Evolutionary conservation across 53 echinoderm and acorn worm species (phyloP).

Genomic region (Holothuria scabra): DNA sequence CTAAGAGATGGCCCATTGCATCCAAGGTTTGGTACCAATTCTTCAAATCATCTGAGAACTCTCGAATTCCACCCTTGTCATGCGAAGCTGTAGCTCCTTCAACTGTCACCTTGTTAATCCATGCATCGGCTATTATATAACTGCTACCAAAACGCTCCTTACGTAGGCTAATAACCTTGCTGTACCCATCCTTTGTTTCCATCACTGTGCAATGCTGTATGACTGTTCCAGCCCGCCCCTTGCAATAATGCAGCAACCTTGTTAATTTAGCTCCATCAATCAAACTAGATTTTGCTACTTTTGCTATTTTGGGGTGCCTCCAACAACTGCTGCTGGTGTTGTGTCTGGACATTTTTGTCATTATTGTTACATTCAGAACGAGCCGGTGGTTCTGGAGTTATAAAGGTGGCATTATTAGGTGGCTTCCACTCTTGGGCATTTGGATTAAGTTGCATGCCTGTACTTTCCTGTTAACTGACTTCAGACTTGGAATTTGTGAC

Average conservation of each 20-base stretch:
- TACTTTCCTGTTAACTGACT: background rate
- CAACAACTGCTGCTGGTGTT: slow-evolving; percentile 61
- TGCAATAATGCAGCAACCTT: slow-evolving; percentile 63
- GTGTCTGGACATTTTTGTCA: slow-evolving; percentile 15
- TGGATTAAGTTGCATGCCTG: slow-evolving; percentile 8
- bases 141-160: slow-evolving; percentile 59
- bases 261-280: slow-evolving; percentile 57
- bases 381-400: too few species aligned
- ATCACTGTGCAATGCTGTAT: slow-evolving; percentile 62
- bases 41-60: slow-evolving; percentile 51
- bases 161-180: slow-evolving; percentile 46
- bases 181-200: slow-evolving; percentile 53
- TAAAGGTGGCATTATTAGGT: too few species aligned
- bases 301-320: slow-evolving; percentile 58
- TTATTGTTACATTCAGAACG: too few species aligned
- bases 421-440: background rate
- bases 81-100: slow-evolving; percentile 20
- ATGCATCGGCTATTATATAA: slow-evolving; percentile 57
- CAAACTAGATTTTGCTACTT: slow-evolving; percentile 49
- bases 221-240: slow-evolving; percentile 47
- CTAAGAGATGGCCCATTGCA: slow-evolving; percentile 36
- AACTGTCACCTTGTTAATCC: slow-evolving; percentile 63
- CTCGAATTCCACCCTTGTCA: slow-evolving; percentile 38
- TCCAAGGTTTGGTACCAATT: slow-evolving; percentile 42
- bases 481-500: background rate